Evolutionary conservation across 2,888 invertebrate species (phyloP), one percentile per base, ranked within the genome.

Genomic region (Corbicula japonica): DNA sequence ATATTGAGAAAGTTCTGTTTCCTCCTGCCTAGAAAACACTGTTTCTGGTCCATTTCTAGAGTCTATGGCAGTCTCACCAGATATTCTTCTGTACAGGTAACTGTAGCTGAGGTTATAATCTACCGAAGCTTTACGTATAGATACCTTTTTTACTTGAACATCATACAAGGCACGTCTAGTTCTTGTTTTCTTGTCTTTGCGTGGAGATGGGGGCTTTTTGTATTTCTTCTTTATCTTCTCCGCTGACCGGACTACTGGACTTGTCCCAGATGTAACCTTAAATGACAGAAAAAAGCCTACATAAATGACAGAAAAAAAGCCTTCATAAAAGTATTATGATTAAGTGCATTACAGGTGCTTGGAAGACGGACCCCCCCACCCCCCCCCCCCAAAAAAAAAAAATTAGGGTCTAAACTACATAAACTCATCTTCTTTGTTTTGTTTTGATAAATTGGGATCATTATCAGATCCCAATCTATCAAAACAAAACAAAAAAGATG

Each of bases 31-130:
- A 15, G 38, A 35, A 41, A 68, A 68, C 26, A 50, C 50, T 34
- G 68, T 30, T 38, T 10, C 38, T 30, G 50, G 68, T 28, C 68
- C 68, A 56, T 68, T 68, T 28, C 15, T 52, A 21, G 52, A 52
- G 12, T 52, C 52, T 21, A 52, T 21, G 21, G 18, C 50, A 18
- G 21, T 50, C 52, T 52, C 52, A 21, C 52, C 52, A 26, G 52
- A 52, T 15, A 52, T 8, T 6, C 5, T 18, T 2, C 52, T 2
- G 52, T 21, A 6, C 2, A 52, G 26, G 26, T 52, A 52, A 12
- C 52, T 52, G 23, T 52, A 52, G 2, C 52, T 52, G 21, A 52
- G 23, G 2, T 23, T 52, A 23, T 52, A 28, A 2, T 12, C 3
- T 21, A 52, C 28, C 12, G 52, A 52, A 2, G 52, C 52, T 52